Evolutionary conservation across 2,888 invertebrate species (phyloP), one percentile per base, ranked within the genome.

Genomic region (Eupeodes luniger): DNA sequence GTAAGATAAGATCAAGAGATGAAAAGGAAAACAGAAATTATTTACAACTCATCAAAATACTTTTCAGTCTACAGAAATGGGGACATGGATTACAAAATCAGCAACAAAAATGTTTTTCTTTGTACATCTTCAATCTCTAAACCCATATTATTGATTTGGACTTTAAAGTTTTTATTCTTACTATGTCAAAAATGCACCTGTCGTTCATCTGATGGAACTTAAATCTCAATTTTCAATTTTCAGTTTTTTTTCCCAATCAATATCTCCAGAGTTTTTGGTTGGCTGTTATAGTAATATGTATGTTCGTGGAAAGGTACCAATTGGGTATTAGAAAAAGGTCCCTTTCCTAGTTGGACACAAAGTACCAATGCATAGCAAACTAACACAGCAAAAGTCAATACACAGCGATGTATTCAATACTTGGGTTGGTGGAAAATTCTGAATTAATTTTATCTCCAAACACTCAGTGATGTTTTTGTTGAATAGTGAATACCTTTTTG

Each of bases 351-450:
- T 9, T 40, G 55, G 40, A 7, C 40, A 70, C 53, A 70, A 27
- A 27, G 36, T 27, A 53, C 40, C 40, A 7, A 9, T 40, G 27
- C 44, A 12, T 3, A 16, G 40, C 55, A 55, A 51, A 70, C 51
- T 55, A 40, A 9, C 27, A 19, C 55, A 19, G 14, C 27, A 19
- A 70, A 19, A 70, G 70, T 70, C 70, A 70, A 55, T 55, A 19
- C 16, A 57, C 44, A 27, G 27, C 6, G 40, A 40, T 4, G 9
- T 49, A 66, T 47, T 47, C 55, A 53, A 70, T 19, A 70, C 9
- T 36, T 12, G 84, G 84, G 67, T 61, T 74, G 74, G 53, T 79
- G 69, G 84, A 84, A 84, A 80, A 69, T 80, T 80, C 69, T 47
- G 72, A 59, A 59, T 47, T 55, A 47, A 70, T 70, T 51, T 70